These are phyloP conservation scores for Mercenaria mercenaria DNA, from an alignment of 1,140 invertebrate genomes.

Conservation along the genomic window DNA sequence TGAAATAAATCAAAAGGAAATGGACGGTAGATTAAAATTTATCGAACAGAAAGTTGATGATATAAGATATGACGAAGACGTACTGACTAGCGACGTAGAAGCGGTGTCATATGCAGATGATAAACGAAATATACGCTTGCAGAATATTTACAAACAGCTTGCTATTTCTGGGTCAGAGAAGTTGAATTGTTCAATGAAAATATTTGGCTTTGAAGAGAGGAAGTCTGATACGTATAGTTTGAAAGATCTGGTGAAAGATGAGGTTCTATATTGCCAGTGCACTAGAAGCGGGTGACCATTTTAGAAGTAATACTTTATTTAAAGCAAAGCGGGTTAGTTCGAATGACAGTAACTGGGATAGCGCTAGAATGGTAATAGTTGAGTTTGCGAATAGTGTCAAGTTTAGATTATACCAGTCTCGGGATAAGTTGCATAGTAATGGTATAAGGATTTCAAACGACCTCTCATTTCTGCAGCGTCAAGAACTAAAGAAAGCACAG, in stretches of 20 bases:
- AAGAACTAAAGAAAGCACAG: neutral
- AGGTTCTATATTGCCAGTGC: neutral
- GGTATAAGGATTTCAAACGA: slow-evolving; percentile 39
- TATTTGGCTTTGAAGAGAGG: neutral
- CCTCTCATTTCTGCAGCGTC: slow-evolving; percentile 12
- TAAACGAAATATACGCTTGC: neutral
- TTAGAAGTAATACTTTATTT: neutral
- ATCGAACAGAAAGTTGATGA: neutral
- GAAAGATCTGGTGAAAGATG: too few relatives aligned
- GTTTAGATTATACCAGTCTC: slow-evolving; percentile 7
- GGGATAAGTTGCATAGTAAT: neutral
- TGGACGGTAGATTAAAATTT: neutral
- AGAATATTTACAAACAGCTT: neutral
- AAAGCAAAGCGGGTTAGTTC: neutral
- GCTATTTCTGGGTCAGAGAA: neutral
- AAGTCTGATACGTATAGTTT: neutral
- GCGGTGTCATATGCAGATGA: neutral
- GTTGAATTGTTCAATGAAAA: neutral
- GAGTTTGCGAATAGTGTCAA: neutral
- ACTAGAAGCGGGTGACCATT: neutral
- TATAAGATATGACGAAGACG: neutral
- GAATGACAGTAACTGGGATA: neutral
- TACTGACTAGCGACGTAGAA: neutral
- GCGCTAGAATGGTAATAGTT: neutral
- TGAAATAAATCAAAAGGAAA: neutral